A percentile compares a stretch with the other conserved stretches of the same genome.
Conservation (phyloP, 2,113 vertebrate genomes). For the Tautogolabrus adspersus region DNA sequence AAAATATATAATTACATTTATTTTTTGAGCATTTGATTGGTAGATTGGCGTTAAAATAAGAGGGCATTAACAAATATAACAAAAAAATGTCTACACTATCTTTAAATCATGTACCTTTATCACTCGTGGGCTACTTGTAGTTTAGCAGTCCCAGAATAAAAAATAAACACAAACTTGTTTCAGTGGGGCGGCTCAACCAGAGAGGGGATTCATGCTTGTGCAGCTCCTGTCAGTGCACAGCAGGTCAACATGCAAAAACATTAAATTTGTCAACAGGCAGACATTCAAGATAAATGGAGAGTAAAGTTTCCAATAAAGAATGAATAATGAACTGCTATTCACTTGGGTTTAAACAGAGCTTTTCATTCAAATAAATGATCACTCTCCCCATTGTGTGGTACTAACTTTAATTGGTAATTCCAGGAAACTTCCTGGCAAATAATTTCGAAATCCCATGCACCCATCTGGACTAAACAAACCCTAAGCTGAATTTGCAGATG, state of each 20-base stretch:
- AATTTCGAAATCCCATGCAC: background rate
- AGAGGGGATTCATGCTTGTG: too few relatives aligned
- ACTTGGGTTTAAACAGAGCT: background rate
- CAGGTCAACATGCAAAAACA: background rate
- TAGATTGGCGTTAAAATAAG: too few relatives aligned
- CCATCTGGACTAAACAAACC: conserved; percentile 6
- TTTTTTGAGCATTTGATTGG: too few relatives aligned
- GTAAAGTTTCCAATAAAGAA: background rate
- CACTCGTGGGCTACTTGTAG: too few relatives aligned
- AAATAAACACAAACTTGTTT: background rate
- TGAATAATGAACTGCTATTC: background rate
- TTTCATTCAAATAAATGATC: background rate
- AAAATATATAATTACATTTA: too few relatives aligned
- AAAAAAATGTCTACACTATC: too few relatives aligned
- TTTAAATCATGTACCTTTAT: too few relatives aligned
- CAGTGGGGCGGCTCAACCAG: background rate
- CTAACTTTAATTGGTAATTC: background rate
- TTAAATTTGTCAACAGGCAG: background rate
- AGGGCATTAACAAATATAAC: too few relatives aligned
- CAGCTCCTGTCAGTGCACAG: background rate
- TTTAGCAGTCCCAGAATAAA: too few relatives aligned
- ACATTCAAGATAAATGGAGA: background rate
- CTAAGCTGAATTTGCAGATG: background rate
- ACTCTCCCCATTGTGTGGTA: background rate
- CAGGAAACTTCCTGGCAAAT: background rate